phyloP scores from a whole-genome alignment of 2,888 invertebrate species.

The Orchesella flavescens region DNA sequence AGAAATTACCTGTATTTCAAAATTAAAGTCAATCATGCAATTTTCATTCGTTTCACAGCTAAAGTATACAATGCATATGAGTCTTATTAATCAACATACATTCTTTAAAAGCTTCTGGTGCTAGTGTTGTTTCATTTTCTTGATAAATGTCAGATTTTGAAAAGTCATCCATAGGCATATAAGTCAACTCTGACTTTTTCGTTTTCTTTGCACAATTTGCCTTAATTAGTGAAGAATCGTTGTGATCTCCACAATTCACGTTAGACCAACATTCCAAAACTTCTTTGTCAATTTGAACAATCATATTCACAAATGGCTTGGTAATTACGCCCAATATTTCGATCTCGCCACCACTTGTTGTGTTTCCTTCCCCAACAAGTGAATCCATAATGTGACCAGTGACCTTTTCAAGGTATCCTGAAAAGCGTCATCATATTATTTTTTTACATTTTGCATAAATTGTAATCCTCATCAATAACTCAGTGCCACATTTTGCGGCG shows the following conservation, averaged over 20 bases:
- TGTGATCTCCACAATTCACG: conserved; percentile 72
- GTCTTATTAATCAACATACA: conserved; percentile 20
- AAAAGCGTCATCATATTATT: neutral
- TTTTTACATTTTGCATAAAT: neutral
- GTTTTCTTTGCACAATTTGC: conserved; percentile 69
- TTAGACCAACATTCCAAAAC: conserved; percentile 74
- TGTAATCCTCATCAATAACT: neutral
- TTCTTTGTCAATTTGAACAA: conserved; percentile 75
- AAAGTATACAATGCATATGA: neutral
- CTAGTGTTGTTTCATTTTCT: neutral
- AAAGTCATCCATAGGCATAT: neutral
- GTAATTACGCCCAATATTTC: conserved; percentile 75
- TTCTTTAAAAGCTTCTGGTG: conserved; percentile 30
- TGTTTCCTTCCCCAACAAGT: conserved; percentile 69
- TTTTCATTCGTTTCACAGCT: neutral
- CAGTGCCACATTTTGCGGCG: neutral
- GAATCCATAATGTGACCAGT: conserved; percentile 73
- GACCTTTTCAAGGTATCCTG: conserved; percentile 73
- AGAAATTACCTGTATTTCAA: conserved; percentile 72
- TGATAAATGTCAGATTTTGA: conserved; percentile 1
- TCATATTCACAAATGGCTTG: conserved; percentile 75
- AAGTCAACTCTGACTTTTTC: neutral
- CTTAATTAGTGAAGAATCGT: conserved; percentile 73
- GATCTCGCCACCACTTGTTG: conserved; percentile 71
- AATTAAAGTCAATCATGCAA: conserved; percentile 4